Base-by-base conservation (phyloP, 2,888 invertebrate genomes). In the Idaea biselata region DNA sequence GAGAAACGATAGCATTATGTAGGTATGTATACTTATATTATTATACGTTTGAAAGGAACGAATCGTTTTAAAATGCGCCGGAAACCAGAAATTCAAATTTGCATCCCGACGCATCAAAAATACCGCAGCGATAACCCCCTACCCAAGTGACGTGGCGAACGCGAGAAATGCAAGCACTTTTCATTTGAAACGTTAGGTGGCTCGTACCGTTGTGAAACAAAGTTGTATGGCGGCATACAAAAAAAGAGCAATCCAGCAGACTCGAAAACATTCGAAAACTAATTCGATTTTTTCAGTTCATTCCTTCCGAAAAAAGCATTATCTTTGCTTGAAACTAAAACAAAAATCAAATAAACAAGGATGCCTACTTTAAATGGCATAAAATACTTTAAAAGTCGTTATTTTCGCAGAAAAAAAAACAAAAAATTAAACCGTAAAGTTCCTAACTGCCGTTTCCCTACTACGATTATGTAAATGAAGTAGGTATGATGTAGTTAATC, bases 31-130 rank as follows among this genome's bases (percentile, higher is more conserved):
- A 74, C 68, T 67, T 81, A 79, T 79, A 82, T 80, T 73, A 75
- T 72, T 81, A 75, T 77, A 79, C 56, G 18, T 56, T 18, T 79
- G 79, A 77, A 77, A 75, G 73, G 78, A 80, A 78, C 79, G 77
- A 79, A 87, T 83, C 75, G 80, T 73, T 85, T 81, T 78, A 78
- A 82, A 84, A 81, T 72, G 78, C 76, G 74, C 74, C 76, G 74
- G 74, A 75, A 82, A 80, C 74, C 74, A 77, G 82, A 81, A 82
- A 81, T 84, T 84, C 66, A 79, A 82, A 83, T 81, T 82, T 80
- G 77, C 77, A 79, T 78, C 74, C 70, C 73, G 62, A 74, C 80
- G 75, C 78, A 79, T 83, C 77, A 75, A 74, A 73, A 74, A 73
- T 73, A 73, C 69, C 68, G 71, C 72, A 74, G 69, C 64, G 63